Conservation (phyloP, 2,113 vertebrate species). For the Salvelinus sp. region DNA sequence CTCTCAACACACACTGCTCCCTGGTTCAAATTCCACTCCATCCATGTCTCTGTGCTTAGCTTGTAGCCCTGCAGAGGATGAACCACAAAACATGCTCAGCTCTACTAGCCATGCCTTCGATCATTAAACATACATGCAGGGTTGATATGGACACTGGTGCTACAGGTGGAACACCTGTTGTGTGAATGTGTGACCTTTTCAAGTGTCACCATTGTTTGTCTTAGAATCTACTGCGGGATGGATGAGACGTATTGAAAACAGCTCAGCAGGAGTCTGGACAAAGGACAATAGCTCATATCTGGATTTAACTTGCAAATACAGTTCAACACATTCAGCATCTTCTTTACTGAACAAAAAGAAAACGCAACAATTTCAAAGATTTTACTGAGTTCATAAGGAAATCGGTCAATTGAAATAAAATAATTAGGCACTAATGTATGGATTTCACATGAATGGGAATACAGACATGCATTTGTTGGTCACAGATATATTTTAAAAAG, state of each 20-base stretch:
- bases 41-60: neutral
- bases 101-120: neutral
- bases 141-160: neutral
- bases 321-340: too few relatives aligned
- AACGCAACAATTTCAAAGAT: too few relatives aligned
- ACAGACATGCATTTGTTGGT: too few relatives aligned
- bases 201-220: neutral
- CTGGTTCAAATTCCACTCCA: constrained; percentile 14
- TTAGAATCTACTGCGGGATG: neutral
- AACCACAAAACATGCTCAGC: neutral
- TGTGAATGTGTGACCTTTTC: neutral
- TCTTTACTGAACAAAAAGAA: too few relatives aligned
- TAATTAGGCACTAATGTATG: too few relatives aligned
- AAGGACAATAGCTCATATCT: too few relatives aligned
- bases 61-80: neutral
- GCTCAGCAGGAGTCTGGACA: too few relatives aligned
- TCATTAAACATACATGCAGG: constrained; percentile 8
- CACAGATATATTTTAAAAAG: too few relatives aligned
- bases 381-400: too few relatives aligned
- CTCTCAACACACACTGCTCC: constrained; percentile 14
- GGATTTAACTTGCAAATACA: too few relatives aligned
- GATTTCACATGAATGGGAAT: too few relatives aligned
- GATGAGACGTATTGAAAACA: neutral
- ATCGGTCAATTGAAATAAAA: too few relatives aligned
- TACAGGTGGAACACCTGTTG: constrained; percentile 26